phyloP scores from a whole-genome alignment of 2,113 vertebrate species.

The Daboia siamensis region DNA sequence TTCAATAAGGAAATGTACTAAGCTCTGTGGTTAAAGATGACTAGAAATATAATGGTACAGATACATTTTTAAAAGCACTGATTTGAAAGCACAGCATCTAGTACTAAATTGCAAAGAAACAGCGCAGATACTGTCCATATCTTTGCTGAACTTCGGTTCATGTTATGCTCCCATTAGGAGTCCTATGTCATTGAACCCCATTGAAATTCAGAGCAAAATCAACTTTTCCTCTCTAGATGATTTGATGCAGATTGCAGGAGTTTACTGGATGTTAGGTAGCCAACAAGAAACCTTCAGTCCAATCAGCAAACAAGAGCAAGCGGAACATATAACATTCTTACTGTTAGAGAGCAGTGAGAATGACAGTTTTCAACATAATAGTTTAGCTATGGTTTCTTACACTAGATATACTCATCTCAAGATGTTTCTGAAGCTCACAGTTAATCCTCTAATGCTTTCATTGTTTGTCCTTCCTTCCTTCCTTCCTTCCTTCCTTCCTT shows the following conservation, averaged over 20 bases:
- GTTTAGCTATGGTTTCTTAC: not conserved
- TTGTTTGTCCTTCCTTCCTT: fast-evolving
- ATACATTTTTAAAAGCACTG: not conserved
- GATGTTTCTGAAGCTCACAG: not conserved
- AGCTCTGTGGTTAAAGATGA: not conserved
- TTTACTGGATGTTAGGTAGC: not conserved
- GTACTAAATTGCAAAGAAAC: not conserved
- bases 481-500: not conserved
- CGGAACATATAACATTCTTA: not conserved
- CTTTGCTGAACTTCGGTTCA: not conserved
- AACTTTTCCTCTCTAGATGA: not conserved
- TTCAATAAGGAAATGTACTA: not conserved
- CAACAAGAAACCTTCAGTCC: not conserved
- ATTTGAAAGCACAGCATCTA: not conserved
- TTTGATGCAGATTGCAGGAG: not conserved
- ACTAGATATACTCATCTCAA: not conserved
- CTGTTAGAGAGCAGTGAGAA: not conserved
- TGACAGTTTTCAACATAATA: not conserved
- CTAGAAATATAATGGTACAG: not conserved
- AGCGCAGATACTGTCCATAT: not conserved
- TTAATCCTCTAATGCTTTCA: not conserved
- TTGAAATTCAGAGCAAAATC: not conserved
- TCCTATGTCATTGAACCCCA: not conserved
- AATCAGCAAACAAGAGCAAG: not conserved
- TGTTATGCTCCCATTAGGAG: not conserved